phyloP scores from a whole-genome alignment of 2,888 invertebrate species.

The Alloplasta piceator region DNA sequence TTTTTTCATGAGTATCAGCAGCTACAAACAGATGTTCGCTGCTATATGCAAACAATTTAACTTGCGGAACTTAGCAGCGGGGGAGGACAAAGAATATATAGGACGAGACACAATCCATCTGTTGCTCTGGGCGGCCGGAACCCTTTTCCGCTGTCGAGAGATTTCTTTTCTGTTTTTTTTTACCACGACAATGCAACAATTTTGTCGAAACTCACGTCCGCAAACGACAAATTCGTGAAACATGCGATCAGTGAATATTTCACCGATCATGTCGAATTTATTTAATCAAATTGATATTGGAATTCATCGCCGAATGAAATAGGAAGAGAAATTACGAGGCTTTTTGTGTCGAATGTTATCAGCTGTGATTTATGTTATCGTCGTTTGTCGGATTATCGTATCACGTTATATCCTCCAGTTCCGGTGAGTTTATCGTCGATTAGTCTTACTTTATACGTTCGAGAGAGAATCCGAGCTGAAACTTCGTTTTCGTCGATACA shows the following conservation, averaged over 20 bases:
- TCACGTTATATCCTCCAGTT: constrained; percentile 26
- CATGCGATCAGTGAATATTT: constrained; percentile 15
- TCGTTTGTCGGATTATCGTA: constrained; percentile 15
- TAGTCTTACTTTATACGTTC: background rate
- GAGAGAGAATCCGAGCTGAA: constrained; percentile 30
- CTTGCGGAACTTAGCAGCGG: no score
- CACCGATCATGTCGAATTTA: constrained; percentile 16
- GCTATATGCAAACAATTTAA: no score
- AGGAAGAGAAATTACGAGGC: background rate
- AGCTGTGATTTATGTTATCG: constrained; percentile 33
- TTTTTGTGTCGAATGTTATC: constrained; percentile 19
- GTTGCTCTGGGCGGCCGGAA: no score
- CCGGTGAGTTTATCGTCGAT: constrained; percentile 33
- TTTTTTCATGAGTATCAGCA: no score
- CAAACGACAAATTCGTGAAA: constrained; percentile 23
- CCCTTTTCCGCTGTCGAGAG: background rate
- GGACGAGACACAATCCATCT: no score
- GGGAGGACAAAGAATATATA: no score
- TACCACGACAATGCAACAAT: constrained; percentile 37
- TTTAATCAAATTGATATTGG: constrained; percentile 2
- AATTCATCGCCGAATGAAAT: background rate
- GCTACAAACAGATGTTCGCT: no score
- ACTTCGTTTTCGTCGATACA: constrained; percentile 17
- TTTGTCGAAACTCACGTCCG: constrained; percentile 18
- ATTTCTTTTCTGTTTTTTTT: constrained; percentile 23